Percentiles rank a stretch among this genome's conserved stretches.
Evolutionary conservation across 2,888 invertebrate species (phyloP).

Genomic region (Gastrophysa polygoni): DNA sequence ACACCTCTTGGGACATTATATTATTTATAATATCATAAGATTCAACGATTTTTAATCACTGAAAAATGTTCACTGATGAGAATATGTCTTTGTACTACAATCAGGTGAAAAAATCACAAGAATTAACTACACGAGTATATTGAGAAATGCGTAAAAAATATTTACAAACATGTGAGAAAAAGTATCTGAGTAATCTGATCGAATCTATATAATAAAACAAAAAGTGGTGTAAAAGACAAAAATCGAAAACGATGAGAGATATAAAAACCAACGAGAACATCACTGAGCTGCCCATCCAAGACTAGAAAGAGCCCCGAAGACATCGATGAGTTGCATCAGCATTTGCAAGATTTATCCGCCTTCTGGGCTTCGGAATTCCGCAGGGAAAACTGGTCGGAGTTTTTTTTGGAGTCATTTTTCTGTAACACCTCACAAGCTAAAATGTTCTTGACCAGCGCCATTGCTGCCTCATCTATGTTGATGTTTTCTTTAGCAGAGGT

Average conservation of each 20-base stretch:
- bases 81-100: too few species aligned
- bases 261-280: not conserved
- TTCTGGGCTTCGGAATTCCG: slow-evolving; percentile 48
- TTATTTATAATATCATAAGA: too few species aligned
- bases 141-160: not conserved
- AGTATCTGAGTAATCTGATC: not conserved
- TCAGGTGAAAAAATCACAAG: not conserved
- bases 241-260: not conserved
- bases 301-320: not conserved
- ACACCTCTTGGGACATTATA: too few species aligned
- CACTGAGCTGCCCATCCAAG: not conserved
- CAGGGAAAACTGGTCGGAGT: slow-evolving; percentile 72
- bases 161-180: not conserved
- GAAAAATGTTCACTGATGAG: too few species aligned
- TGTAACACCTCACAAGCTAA: slow-evolving; percentile 78
- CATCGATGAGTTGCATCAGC: slow-evolving; percentile 43
- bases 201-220: not conserved
- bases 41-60: too few species aligned
- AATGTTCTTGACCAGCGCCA: slow-evolving; percentile 89
- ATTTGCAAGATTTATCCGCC: slow-evolving; percentile 44
- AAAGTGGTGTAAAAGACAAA: not conserved
- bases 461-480: slow-evolving; percentile 94
- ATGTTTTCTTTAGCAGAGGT: slow-evolving; percentile 96
- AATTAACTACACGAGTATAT: not conserved
- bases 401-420: slow-evolving; percentile 69